Evolutionary conservation across 2,113 vertebrate genomes (phyloP).

Genomic region (Sorex fumeus): DNA sequence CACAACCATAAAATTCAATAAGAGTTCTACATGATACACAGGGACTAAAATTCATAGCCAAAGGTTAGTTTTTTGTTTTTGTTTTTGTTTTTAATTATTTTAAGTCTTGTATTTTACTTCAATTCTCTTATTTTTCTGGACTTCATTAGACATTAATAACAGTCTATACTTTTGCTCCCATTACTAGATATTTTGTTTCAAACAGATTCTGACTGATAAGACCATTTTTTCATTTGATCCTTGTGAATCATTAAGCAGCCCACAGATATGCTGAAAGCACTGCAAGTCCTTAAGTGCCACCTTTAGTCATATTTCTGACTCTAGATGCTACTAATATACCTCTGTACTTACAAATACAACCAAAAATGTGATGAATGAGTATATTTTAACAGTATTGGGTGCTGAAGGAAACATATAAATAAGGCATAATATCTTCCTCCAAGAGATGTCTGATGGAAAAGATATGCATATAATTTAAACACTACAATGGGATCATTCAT

Average conservation of each 20-base stretch:
- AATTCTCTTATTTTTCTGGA: conserved; percentile 45
- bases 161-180: background rate
- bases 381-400: conserved; percentile 13
- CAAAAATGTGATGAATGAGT: background rate
- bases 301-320: background rate
- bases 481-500: background rate
- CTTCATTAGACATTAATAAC: conserved; percentile 49
- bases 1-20: conserved; percentile 72
- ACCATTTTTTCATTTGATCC: conserved; percentile 25
- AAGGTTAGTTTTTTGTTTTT: background rate
- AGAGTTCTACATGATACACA: conserved; percentile 47
- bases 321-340: background rate
- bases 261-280: background rate
- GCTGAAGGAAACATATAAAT: conserved; percentile 1
- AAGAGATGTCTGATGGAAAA: background rate
- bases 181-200: conserved; percentile 61
- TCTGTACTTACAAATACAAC: background rate
- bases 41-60: conserved; percentile 45
- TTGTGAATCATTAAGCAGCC: background rate
- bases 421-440: background rate
- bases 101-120: conserved; percentile 30
- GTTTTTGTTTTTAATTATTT: conserved; percentile 55
- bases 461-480: conserved; percentile 12
- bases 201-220: background rate
- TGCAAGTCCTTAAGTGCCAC: background rate